Evolutionary conservation across 2,113 vertebrate species (phyloP), one percentile per base, ranked within the genome.

Genomic region (Nipponia nippon): DNA sequence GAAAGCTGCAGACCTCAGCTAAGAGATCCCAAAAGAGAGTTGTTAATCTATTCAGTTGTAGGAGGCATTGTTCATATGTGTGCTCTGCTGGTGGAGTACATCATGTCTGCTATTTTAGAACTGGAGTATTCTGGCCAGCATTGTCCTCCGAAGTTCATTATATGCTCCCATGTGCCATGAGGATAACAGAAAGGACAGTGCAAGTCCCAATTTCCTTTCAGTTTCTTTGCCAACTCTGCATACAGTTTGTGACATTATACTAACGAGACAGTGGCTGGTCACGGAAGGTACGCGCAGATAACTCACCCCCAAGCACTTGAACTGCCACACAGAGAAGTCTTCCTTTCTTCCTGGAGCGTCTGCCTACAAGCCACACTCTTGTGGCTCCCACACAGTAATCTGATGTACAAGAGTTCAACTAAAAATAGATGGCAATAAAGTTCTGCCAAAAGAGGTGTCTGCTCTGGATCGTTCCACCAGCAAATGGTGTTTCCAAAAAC

Each of bases 361-460:
- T 58, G 47, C 32, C 58, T 88, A 55, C 36, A 88, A 72, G 58
- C 21, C 32, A 58, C 30, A 9, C 30, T 75, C 65, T 40, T 32
- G 42, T 46, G 69, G 73, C 59, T 93, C 50, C 49, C 30, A 36
- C 58, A 58, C 16, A 67, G 47, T 53, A 81, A 77, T 66, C 10
- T 62, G 62, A 94, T 49, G 87, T 66, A 32, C n/a, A 52, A 46
- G 38, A 88, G 79, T 62, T 81, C 83, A 93, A 38, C 49, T 93
- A 59, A 95, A 95, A 95, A 82, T 91, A 91, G 90, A 70, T 10
- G 53, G 79, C 87, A 88, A 73, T 62, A n/a, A 84, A 69, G 70
- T 61, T 77, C 79, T 85, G 95, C 63, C 65, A 88, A n/a, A 78
- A 94, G 87, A 94, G 75, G 53, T 78, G 83, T 46, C 65, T 85